A percentile compares a stretch with the other conserved stretches of the same genome.
Evolutionary conservation across 2,113 vertebrate genomes (phyloP).

Genomic region (Eretmochelys imbricata): DNA sequence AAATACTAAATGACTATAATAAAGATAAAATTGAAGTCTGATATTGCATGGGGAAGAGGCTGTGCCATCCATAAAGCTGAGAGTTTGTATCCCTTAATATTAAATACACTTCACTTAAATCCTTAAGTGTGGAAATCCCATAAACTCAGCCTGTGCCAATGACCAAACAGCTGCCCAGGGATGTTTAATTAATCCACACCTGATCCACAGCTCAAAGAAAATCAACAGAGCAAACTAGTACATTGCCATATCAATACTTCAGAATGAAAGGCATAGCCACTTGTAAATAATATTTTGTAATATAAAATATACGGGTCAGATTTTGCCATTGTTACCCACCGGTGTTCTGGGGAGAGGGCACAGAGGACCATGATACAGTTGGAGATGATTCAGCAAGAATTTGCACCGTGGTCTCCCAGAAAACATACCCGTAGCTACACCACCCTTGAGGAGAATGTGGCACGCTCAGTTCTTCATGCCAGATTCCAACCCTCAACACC

Average conservation of each 20-base stretch:
- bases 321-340: not conserved
- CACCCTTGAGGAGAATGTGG: not conserved
- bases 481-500: not conserved
- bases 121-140: not conserved
- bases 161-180: not conserved
- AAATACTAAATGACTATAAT: not conserved
- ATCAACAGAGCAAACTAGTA: not conserved
- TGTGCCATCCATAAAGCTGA: not conserved
- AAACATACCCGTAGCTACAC: accelerated
- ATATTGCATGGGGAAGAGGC: not conserved
- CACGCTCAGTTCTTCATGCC: not conserved
- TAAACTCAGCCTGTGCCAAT: not conserved
- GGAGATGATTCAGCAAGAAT: not conserved
- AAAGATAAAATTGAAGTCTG: not conserved
- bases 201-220: not conserved
- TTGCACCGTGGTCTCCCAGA: not conserved
- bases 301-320: not conserved
- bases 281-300: not conserved
- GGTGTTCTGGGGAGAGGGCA: not conserved
- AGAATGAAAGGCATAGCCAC: not conserved
- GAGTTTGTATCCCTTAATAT: not conserved
- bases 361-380: not conserved
- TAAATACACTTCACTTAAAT: not conserved
- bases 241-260: not conserved
- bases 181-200: constrained; percentile 11